Evolutionary conservation across 2,113 vertebrate species (phyloP).

Genomic region (Brachirus orientalis): DNA sequence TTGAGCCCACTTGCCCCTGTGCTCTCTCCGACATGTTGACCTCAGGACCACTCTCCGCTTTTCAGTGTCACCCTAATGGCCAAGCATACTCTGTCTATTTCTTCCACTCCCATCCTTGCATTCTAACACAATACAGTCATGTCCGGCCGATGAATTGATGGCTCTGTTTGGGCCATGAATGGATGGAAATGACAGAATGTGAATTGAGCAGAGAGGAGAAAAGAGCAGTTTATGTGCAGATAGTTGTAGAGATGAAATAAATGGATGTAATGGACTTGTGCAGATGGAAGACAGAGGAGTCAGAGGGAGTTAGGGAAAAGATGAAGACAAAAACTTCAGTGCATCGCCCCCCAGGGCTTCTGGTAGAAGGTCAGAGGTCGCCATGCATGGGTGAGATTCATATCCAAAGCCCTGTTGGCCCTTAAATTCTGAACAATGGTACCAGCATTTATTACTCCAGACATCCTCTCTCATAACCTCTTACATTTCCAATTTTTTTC

Average conservation of each 20-base stretch:
- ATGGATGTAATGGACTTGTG: conserved; percentile 66
- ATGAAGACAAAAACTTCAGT: conserved; percentile 65
- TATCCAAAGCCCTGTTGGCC: conserved; percentile 67
- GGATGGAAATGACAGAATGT: conserved; percentile 44
- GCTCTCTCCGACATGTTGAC: conserved; percentile 53
- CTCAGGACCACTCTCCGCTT: conserved; percentile 48
- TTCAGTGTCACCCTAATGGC: conserved; percentile 45
- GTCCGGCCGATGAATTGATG: conserved; percentile 74
- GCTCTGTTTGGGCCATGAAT: conserved; percentile 74
- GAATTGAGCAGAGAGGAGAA: conserved; percentile 46
- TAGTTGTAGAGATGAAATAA: conserved; percentile 57
- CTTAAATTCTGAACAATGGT: conserved; percentile 62
- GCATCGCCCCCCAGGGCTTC: conserved; percentile 53
- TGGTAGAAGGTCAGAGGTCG: conserved; percentile 67
- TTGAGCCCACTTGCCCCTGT: conserved; percentile 21
- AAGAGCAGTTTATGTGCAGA: conserved; percentile 64
- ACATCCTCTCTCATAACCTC: conserved; percentile 51
- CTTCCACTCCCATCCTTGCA: conserved; percentile 60
- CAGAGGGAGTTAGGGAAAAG: conserved; percentile 57
- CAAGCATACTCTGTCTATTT: conserved; percentile 21
- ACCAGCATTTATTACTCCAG: conserved; percentile 58
- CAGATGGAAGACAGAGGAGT: conserved; percentile 74
- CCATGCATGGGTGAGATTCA: conserved; percentile 66
- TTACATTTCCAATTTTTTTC: conserved; percentile 2
- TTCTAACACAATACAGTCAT: conserved; percentile 73